These are phyloP conservation scores for Drosophila varians DNA, from an alignment of 1,140 invertebrate genomes.

Conservation along the genomic window DNA sequence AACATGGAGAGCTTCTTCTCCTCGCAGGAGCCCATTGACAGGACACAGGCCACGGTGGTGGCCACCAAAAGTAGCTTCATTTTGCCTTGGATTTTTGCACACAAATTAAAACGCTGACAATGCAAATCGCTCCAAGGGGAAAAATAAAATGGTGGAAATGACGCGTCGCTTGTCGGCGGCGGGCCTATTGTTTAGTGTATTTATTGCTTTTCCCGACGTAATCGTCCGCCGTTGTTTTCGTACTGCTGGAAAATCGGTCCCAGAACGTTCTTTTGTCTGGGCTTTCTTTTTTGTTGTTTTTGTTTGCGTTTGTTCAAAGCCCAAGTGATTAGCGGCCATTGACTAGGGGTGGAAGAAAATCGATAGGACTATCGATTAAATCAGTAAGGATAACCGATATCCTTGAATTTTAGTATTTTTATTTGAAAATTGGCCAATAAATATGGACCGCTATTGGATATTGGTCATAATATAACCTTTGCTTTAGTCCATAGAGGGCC, in stretches of 20 bases:
- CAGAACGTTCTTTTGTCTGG: not conserved
- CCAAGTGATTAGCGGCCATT: not conserved
- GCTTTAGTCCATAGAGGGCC: too few relatives aligned
- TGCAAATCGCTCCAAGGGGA: not conserved
- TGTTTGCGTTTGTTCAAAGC: not conserved
- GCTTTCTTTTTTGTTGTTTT: not conserved
- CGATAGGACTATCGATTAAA: not conserved
- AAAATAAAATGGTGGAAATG: constrained; percentile 3
- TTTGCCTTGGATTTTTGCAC: not conserved
- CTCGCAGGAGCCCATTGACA: not conserved
- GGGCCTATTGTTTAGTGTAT: not conserved
- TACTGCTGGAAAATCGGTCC: not conserved
- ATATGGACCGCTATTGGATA: not conserved
- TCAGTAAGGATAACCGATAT: not conserved
- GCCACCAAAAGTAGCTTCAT: constrained; percentile 52
- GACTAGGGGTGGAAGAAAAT: not conserved
- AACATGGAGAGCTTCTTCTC: constrained; percentile 31
- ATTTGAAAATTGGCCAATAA: not conserved
- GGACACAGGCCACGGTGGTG: constrained; percentile 7
- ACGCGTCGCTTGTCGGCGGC: not conserved
- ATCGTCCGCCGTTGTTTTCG: not conserved
- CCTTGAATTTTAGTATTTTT: not conserved
- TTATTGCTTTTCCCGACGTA: not conserved
- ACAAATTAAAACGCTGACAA: not conserved
- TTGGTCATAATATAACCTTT: not conserved